Evolutionary conservation across 2,888 invertebrate species (phyloP), one percentile per base, ranked within the genome.

Genomic region (Thymelicus sylvestris): DNA sequence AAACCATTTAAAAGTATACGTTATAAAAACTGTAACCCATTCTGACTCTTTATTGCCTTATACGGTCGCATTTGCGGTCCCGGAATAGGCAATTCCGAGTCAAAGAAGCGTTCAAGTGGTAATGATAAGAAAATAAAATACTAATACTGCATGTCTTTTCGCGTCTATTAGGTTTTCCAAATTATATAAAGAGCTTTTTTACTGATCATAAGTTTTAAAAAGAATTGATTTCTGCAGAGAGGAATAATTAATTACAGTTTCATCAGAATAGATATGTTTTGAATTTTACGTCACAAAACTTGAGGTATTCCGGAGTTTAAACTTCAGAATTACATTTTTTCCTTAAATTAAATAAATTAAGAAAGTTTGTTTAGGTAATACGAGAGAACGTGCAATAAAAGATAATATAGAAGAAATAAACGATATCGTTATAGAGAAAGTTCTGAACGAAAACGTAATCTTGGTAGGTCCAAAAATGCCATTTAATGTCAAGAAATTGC

Each of bases 61-160:
- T 64, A 69, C 64, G 50, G 64, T 69, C 69, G 64, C 64, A 48
- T 59, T 69, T 50, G 64, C 69, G 69, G 63, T 31, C 59, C 15
- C 64, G 39, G 64, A 69, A 69, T 64, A 68, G 68, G 68, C 64
- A 48, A 69, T 69, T 69, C 39, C 69, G 69, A 69, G 59, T 64
- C 59, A 65, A 64, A 64, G 64, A 64, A 64, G 59, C 68, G 47
- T 59, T 69, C 59, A 69, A 69, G 59, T 69, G 69, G 69, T 64
- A 69, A 59, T 69, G 69, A 69, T 69, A 64, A 64, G 69, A 52
- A 69, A 48, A 65, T 64, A 69, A 64, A 69, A 69, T 59, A 64
- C 64, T 64, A 48, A 59, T 59, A 52, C 47, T 63, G 63, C 63
- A 63, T 63, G 47, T 39, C 19, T 57, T 59, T 13, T 8, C 47